phyloP scores from a whole-genome alignment of 2,797 vertebrate species.

The Holocentrus rufus region DNA sequence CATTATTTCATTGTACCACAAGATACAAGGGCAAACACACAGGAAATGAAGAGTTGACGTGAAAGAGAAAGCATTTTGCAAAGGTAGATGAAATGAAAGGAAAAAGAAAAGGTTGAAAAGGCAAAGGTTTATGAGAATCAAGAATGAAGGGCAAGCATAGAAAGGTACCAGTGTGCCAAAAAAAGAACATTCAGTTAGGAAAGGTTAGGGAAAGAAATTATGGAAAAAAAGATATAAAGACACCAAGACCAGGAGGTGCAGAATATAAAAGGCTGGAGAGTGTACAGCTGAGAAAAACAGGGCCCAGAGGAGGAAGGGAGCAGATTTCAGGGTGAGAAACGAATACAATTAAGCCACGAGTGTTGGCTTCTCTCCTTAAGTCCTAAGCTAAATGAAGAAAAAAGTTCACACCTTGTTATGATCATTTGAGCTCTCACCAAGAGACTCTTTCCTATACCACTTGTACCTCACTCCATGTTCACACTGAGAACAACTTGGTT shows the following conservation, averaged over 20 bases:
- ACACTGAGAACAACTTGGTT: slow-evolving; percentile 12
- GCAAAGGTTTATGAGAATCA: slow-evolving; percentile 21
- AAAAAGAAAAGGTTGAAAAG: slow-evolving; percentile 31
- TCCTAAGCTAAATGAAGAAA: neutral
- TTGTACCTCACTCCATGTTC: slow-evolving; percentile 42
- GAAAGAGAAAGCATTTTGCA: slow-evolving; percentile 13
- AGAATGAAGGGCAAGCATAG: neutral
- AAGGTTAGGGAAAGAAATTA: neutral
- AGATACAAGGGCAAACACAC: slow-evolving; percentile 23
- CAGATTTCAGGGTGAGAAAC: slow-evolving; percentile 19
- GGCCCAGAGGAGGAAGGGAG: neutral
- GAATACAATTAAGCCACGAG: neutral
- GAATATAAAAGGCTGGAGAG: neutral
- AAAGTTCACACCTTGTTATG: slow-evolving; percentile 39
- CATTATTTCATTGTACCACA: slow-evolving; percentile 39
- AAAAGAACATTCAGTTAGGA: neutral
- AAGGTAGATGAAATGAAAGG: slow-evolving; percentile 14
- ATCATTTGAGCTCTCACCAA: slow-evolving; percentile 20
- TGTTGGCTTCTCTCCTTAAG: neutral
- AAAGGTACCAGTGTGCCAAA: neutral
- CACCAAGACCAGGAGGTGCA: neutral
- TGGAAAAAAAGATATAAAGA: slow-evolving; percentile 18
- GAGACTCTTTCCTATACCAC: neutral
- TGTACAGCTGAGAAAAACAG: slow-evolving; percentile 5
- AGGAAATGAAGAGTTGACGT: slow-evolving; percentile 27